These are phyloP conservation scores for Luehdorfia chinensis DNA, from an alignment of 1,140 invertebrate species.

Conservation along the genomic window DNA sequence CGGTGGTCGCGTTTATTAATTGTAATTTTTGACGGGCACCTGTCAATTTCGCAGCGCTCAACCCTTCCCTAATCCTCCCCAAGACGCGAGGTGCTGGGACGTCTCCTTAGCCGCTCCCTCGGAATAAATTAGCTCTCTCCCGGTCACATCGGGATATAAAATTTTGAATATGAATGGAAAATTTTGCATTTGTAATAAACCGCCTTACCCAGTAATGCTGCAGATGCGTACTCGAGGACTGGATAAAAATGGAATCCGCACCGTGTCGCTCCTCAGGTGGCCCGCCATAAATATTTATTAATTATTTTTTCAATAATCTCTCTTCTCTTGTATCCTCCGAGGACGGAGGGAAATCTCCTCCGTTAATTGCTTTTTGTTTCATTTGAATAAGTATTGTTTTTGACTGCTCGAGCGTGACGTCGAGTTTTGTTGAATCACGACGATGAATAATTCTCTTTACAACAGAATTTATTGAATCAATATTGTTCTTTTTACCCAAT, in stretches of 20 bases:
- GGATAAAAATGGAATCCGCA: slow-evolving; percentile 64
- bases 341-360: slow-evolving; percentile 70
- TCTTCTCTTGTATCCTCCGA: slow-evolving; percentile 63
- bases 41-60: slow-evolving; percentile 71
- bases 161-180: slow-evolving; percentile 93
- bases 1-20: slow-evolving; percentile 73
- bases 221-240: slow-evolving; percentile 66
- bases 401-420: slow-evolving; percentile 65
- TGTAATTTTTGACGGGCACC: slow-evolving; percentile 75
- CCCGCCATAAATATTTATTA: slow-evolving; percentile 76
- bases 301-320: slow-evolving; percentile 78
- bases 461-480: slow-evolving; percentile 53
- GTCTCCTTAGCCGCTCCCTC: slow-evolving; percentile 67
- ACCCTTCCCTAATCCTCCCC: slow-evolving; percentile 72
- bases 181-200: slow-evolving; percentile 90
- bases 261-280: slow-evolving; percentile 67
- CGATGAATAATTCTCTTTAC: slow-evolving; percentile 65
- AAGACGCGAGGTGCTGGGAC: slow-evolving; percentile 59
- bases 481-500: slow-evolving; percentile 32
- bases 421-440: slow-evolving; percentile 61
- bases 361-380: slow-evolving; percentile 77
- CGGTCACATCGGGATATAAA: slow-evolving; percentile 85
- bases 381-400: slow-evolving; percentile 77
- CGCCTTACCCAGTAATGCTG: slow-evolving; percentile 57
- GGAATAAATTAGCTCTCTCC: slow-evolving; percentile 82